Base-by-base conservation (phyloP, 2,113 vertebrate species). In the Tragelaphus imberbis region DNA sequence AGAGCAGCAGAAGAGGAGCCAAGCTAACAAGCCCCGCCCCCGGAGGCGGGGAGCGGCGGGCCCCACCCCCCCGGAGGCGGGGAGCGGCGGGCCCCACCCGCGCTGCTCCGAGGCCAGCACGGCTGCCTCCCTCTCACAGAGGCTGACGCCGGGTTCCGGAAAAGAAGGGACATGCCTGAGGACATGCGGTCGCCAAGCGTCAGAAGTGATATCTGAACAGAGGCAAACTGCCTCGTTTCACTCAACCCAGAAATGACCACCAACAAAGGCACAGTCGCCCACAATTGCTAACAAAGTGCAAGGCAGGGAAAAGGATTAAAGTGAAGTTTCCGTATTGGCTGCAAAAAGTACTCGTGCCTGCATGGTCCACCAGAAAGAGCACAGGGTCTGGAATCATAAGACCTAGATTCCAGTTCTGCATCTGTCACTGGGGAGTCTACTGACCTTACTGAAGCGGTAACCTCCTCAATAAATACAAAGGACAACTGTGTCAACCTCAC, bases 161-260 rank as follows among this genome's bases (percentile, higher is more conserved):
- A 92, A 91, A 55, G 88, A 91, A 93, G 91, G 79, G 53, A 84
- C 87, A 51, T 75, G 95, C 96, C 97, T 84, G 30, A 96, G 53
- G 95, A 96, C 55, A 95, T 47, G 51, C 4, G 16, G 71, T 65
- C 95, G 89, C 82, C 87, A 81, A 96, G 92, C n/a, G 85, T 90
- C 92, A 92, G 58, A 75, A 84, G 80, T 15, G n/a, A 53, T 75
- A 56, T 84, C 7, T 92, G 55, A 95, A 92, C 81, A 95, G 94
- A 49, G 65, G 88, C 82, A 89, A 55, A 91, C 27, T 21, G 55
- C 65, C 51, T 96, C 58, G 21, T 85, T 85, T 88, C 86, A 59
- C 81, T 91, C 44, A 63, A 14, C 68, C 82, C 58, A 49, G 84
- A 96, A 87, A 90, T 25, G 90, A 90, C 89, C 75, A 61, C 51